phyloP scores from a whole-genome alignment of 2,113 vertebrate genomes.

The Damaliscus lunatus region DNA sequence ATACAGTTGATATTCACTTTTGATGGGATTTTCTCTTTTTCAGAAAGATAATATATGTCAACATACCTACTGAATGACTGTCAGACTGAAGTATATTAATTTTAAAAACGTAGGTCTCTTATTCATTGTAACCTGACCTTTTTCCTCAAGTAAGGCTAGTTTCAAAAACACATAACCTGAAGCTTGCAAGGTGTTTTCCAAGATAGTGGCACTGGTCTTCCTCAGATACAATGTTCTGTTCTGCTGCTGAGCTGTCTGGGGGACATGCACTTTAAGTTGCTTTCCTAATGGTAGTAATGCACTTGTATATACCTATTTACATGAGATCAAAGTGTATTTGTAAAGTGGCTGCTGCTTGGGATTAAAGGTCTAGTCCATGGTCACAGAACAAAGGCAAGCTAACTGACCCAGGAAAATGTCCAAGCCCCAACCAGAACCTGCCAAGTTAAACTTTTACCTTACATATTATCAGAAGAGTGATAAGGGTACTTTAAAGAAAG shows the following conservation, averaged over 20 bases:
- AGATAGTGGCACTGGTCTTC: neutral
- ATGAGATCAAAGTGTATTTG: neutral
- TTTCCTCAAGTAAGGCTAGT: neutral
- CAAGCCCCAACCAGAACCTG: neutral
- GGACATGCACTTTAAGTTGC: neutral
- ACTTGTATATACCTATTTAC: neutral
- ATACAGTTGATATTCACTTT: constrained; percentile 34
- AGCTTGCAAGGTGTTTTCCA: neutral
- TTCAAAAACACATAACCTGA: neutral
- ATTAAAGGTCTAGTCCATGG: neutral
- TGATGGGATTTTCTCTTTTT: neutral
- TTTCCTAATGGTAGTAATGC: neutral
- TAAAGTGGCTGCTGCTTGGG: neutral
- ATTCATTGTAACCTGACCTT: neutral
- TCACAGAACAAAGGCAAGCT: neutral
- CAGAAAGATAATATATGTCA: neutral
- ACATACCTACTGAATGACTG: neutral
- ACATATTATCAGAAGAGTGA: neutral
- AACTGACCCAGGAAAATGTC: neutral
- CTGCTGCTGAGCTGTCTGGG: neutral
- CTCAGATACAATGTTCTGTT: neutral
- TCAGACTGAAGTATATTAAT: neutral
- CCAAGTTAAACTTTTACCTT: neutral
- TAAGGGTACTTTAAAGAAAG: neutral
- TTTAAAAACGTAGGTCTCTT: neutral